phyloP scores from a whole-genome alignment of 2,113 vertebrate genomes.

The Menura novaehollandiae region DNA sequence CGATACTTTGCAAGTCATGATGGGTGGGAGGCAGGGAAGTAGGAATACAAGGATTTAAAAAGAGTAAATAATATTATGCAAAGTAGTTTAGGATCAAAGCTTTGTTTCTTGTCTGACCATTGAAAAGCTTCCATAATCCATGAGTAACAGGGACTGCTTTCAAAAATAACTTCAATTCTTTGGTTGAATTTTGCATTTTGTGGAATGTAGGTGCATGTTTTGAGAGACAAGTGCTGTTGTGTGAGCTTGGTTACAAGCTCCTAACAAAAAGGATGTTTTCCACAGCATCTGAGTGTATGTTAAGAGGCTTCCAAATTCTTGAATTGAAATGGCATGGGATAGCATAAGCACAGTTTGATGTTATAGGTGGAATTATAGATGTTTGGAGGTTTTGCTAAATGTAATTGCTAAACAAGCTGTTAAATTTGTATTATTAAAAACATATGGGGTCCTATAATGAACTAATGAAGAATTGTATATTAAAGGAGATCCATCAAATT shows the following conservation, averaged over 20 bases:
- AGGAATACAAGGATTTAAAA: conserved; percentile 22
- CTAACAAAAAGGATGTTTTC: background rate
- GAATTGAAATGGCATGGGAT: background rate
- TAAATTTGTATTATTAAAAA: background rate
- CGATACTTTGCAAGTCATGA: conserved; percentile 1
- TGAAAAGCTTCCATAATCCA: conserved; percentile 18
- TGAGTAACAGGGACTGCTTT: background rate
- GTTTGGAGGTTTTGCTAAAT: background rate
- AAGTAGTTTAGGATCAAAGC: conserved; percentile 45
- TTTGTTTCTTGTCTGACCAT: conserved; percentile 22
- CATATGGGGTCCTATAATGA: background rate
- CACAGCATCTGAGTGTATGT: background rate
- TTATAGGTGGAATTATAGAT: background rate
- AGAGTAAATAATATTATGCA: conserved; percentile 55
- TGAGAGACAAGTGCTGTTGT: background rate
- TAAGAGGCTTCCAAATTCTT: background rate
- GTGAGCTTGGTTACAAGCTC: background rate
- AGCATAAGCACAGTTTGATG: background rate
- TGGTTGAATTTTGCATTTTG: background rate
- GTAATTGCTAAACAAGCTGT: background rate
- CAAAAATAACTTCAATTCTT: background rate
- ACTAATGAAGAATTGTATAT: background rate
- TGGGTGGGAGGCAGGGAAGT: conserved; percentile 8
- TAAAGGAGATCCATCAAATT: background rate
- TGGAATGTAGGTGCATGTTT: background rate